These are phyloP conservation scores for Strix aluco DNA, from an alignment of 2,113 vertebrate genomes.

Conservation along the genomic window DNA sequence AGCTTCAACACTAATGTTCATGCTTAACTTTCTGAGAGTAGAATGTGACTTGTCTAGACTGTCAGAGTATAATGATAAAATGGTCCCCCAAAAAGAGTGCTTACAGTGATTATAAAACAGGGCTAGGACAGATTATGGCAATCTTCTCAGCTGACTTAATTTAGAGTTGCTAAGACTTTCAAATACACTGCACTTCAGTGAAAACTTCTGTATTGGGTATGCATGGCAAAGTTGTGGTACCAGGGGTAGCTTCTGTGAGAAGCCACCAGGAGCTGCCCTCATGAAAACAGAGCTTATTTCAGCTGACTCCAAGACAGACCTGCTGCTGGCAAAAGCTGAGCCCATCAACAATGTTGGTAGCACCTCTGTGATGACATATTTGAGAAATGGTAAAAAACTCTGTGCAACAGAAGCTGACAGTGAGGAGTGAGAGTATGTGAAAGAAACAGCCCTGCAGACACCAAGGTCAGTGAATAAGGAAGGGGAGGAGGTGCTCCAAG, in stretches of 20 bases:
- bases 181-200: not conserved
- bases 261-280: not conserved
- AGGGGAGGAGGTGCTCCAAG: not conserved
- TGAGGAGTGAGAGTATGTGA: not conserved
- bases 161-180: not conserved
- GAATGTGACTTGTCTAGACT: not conserved
- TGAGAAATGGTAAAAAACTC: not conserved
- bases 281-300: not conserved
- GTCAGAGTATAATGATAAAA: not conserved
- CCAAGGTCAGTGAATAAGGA: not conserved
- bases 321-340: not conserved
- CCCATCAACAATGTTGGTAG: not conserved
- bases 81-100: not conserved
- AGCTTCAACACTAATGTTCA: not conserved
- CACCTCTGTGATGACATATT: no score
- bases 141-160: not conserved
- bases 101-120: not conserved
- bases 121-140: not conserved
- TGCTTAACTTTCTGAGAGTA: not conserved
- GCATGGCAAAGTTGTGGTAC: not conserved
- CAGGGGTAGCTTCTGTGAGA: not conserved
- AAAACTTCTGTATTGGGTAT: not conserved
- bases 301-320: not conserved
- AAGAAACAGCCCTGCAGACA: not conserved
- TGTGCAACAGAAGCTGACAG: not conserved